Percentiles rank a stretch among this genome's conserved stretches.
Conservation (phyloP, 1,140 invertebrate species). For the Caenorhabditis tropicalis region DNA sequence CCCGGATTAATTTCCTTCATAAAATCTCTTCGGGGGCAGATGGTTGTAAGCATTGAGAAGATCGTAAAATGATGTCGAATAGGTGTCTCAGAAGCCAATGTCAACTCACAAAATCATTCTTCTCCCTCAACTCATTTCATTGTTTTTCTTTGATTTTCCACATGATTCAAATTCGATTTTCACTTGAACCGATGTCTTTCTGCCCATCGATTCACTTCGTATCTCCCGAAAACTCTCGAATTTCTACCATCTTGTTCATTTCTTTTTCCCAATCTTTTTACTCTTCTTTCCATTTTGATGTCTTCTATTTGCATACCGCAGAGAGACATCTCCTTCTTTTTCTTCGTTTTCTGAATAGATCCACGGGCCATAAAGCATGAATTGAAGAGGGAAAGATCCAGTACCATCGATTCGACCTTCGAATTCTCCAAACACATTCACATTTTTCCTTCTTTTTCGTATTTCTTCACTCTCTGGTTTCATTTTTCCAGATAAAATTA, state of each 20-base stretch:
- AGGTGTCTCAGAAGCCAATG: not conserved
- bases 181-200: too few relatives aligned
- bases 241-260: too few relatives aligned
- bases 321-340: not conserved
- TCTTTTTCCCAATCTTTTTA: not conserved
- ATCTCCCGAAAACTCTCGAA: too few relatives aligned
- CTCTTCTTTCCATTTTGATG: not conserved
- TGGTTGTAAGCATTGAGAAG: constrained; percentile 24
- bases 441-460: not conserved
- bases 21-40: constrained; percentile 6
- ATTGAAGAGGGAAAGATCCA: not conserved
- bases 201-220: too few relatives aligned
- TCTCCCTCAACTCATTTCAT: not conserved
- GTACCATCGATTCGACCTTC: constrained; percentile 23
- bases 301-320: constrained; percentile 34
- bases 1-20: constrained; percentile 21
- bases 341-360: constrained; percentile 17
- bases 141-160: not conserved
- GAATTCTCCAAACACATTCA: constrained; percentile 18
- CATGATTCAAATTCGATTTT: too few relatives aligned
- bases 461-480: not conserved
- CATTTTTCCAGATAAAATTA: not conserved
- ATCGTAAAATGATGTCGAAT: constrained; percentile 25
- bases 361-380: constrained; percentile 40
- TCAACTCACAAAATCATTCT: too few relatives aligned